Conservation (phyloP, 2,888 invertebrate species). For the Atherix ibis region DNA sequence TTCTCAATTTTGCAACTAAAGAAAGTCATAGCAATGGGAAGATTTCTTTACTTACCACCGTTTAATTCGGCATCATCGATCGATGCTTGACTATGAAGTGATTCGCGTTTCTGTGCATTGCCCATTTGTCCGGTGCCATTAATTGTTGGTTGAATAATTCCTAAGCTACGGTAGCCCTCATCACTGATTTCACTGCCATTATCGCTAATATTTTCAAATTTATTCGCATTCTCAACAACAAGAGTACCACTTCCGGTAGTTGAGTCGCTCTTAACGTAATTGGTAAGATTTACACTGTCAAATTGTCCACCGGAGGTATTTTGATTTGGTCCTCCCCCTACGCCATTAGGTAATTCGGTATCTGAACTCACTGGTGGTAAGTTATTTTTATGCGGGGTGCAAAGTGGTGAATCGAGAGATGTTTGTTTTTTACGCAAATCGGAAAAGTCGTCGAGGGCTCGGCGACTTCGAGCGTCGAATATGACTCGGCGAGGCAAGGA, state of each 20-base stretch:
- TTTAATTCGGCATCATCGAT: slow-evolving; percentile 55
- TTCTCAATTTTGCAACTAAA: too few relatives aligned
- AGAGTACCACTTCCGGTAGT: too few relatives aligned
- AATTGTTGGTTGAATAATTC: slow-evolving; percentile 42
- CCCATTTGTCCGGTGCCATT: slow-evolving; percentile 19
- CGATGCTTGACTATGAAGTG: slow-evolving; percentile 55
- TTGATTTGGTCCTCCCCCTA: neutral
- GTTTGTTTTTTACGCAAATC: slow-evolving; percentile 29
- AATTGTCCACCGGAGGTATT: too few relatives aligned
- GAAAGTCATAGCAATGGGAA: slow-evolving; percentile 15
- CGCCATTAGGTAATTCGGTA: too few relatives aligned
- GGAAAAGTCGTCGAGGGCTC: slow-evolving; percentile 25
- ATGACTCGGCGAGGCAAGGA: slow-evolving; percentile 21
- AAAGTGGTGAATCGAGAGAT: slow-evolving; percentile 20
- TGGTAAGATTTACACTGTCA: too few relatives aligned
- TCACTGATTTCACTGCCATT: slow-evolving; percentile 74
- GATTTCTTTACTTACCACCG: too few relatives aligned
- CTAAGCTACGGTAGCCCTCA: slow-evolving; percentile 69
- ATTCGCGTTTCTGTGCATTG: slow-evolving; percentile 41
- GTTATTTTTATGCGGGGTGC: too few relatives aligned
- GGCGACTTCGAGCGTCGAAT: slow-evolving; percentile 31
- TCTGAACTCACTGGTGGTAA: too few relatives aligned
- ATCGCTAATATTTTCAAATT: slow-evolving; percentile 50
- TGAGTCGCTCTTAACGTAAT: too few relatives aligned
- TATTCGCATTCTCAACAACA: slow-evolving; percentile 15